Evolutionary conservation across 2,797 vertebrate species (phyloP).

Genomic region (Emys orbicularis): DNA sequence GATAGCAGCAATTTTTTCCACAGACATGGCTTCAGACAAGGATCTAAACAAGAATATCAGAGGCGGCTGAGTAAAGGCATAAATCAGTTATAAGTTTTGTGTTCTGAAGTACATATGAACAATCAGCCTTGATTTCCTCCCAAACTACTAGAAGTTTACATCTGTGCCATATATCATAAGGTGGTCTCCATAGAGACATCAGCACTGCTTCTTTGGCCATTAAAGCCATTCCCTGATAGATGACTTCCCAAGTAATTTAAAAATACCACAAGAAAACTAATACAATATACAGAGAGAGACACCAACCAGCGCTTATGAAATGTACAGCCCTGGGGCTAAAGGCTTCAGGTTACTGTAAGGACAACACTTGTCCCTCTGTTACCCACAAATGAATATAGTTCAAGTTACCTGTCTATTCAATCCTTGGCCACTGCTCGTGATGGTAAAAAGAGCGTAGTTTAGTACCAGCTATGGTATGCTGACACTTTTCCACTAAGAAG

Average conservation of each 20-base stretch:
- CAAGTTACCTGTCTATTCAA: background rate
- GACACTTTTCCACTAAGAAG: background rate
- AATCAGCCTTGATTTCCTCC: background rate
- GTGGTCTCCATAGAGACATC: background rate
- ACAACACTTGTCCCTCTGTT: background rate
- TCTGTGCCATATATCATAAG: background rate
- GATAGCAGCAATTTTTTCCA: constrained; percentile 99
- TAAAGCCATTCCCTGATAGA: background rate
- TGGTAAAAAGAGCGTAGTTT: background rate
- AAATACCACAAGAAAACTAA: background rate
- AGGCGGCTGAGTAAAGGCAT: constrained; percentile 12
- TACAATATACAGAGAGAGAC: background rate
- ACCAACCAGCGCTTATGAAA: background rate
- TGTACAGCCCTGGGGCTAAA: background rate
- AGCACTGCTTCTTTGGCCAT: background rate
- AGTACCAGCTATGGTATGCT: fast-evolving
- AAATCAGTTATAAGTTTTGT: background rate
- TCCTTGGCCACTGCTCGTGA: background rate
- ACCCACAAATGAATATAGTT: background rate
- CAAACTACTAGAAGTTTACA: background rate
- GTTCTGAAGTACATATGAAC: background rate
- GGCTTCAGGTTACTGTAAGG: background rate
- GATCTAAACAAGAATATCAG: constrained; percentile 84
- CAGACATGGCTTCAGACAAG: constrained; percentile 98
- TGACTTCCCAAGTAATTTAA: background rate